phyloP scores from a whole-genome alignment of 1,140 invertebrate genomes.

The Globodera rostochiensis region DNA sequence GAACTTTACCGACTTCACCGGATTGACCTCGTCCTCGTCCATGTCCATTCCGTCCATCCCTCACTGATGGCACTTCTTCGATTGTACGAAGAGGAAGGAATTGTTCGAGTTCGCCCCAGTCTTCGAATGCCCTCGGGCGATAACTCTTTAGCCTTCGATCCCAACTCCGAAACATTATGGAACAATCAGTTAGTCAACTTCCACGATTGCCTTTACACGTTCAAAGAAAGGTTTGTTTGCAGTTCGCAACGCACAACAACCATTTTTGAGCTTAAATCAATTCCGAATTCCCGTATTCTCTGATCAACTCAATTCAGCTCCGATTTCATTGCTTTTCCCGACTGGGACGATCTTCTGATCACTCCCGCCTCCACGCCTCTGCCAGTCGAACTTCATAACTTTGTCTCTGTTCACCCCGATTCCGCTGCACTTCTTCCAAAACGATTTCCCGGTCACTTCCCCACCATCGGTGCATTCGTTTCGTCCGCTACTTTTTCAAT shows the following conservation, averaged over 20 bases:
- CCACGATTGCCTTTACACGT: constrained; percentile 44
- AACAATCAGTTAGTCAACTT: constrained; percentile 44
- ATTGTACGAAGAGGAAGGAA: constrained; percentile 30
- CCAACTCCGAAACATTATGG: constrained; percentile 39
- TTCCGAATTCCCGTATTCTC: not conserved
- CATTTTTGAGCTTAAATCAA: not conserved
- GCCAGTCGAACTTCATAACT: not conserved
- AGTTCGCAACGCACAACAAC: not conserved
- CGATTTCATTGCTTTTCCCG: constrained; percentile 42
- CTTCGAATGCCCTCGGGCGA: constrained; percentile 25
- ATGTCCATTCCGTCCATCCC: constrained; percentile 30
- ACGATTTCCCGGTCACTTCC: constrained; percentile 21
- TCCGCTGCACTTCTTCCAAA: constrained; percentile 15
- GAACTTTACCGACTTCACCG: constrained; percentile 7
- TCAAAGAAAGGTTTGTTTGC: constrained; percentile 31
- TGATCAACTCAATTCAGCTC: constrained; percentile 7
- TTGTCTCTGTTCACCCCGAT: constrained; percentile 2
- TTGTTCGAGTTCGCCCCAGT: constrained; percentile 32
- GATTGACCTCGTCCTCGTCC: constrained; percentile 24
- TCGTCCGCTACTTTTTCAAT: not conserved
- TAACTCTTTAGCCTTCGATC: constrained; percentile 23
- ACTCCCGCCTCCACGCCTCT: constrained; percentile 1
- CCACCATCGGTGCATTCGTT: constrained; percentile 2
- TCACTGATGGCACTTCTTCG: constrained; percentile 29
- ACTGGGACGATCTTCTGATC: constrained; percentile 43